Evolutionary conservation across 2,797 vertebrate genomes (phyloP).

Genomic region (Dendrocincla fuliginosa): DNA sequence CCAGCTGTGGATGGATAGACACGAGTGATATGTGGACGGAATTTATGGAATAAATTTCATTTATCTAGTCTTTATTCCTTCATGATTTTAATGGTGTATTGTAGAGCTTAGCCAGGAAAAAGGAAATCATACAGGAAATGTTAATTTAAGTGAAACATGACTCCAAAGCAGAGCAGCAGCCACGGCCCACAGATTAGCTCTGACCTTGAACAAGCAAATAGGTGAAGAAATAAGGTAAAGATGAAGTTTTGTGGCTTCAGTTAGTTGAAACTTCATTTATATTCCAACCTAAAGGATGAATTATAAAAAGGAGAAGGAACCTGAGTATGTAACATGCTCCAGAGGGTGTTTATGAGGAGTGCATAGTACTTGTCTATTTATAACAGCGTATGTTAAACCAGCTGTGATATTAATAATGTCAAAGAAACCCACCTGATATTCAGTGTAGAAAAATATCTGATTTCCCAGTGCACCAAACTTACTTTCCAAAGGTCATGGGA

Average conservation of each 20-base stretch:
- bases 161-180: background rate
- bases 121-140: background rate
- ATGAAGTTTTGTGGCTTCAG: background rate
- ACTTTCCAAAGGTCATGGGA: background rate
- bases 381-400: background rate
- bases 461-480: background rate
- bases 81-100: background rate
- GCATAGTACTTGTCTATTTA: background rate
- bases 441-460: background rate
- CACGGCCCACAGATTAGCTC: background rate
- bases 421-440: background rate
- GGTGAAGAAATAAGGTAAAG: background rate
- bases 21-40: accelerated
- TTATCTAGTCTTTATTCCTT: background rate
- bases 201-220: background rate
- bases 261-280: background rate
- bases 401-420: background rate
- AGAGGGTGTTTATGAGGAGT: background rate
- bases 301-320: background rate
- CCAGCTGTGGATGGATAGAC: background rate
- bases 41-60: background rate
- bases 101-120: background rate
- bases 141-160: background rate
- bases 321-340: background rate
- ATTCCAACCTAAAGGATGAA: background rate